Evolutionary conservation across 1,140 invertebrate genomes (phyloP).

Genomic region (Lasioglossum baleicum): DNA sequence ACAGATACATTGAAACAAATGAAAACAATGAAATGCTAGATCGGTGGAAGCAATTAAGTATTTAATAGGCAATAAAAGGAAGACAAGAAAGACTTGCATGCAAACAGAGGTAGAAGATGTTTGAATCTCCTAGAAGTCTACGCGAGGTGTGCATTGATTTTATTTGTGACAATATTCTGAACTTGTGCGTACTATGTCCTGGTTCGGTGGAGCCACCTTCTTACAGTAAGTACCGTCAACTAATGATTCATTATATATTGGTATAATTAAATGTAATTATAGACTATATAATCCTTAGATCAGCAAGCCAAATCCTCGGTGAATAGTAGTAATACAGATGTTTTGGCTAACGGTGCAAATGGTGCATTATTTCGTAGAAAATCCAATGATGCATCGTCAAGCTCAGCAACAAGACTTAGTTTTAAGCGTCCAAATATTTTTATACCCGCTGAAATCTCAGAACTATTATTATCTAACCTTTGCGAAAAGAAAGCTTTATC

Average conservation of each 20-base stretch:
- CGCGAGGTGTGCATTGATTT: conserved; percentile 86
- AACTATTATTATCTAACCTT: conserved; percentile 83
- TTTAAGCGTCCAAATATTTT: conserved; percentile 85
- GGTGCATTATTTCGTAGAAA: conserved; percentile 52
- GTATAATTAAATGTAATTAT: not conserved
- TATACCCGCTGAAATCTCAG: conserved; percentile 85
- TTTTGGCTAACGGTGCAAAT: conserved; percentile 31
- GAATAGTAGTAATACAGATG: conserved; percentile 52
- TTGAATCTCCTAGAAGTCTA: conserved; percentile 83
- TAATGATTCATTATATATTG: not conserved
- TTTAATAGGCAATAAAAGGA: not conserved
- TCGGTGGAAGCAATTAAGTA: not conserved
- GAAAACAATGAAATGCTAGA: conserved; percentile 24
- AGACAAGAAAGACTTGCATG: conserved; percentile 28
- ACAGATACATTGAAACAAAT: conserved; percentile 25
- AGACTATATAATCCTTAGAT: conserved; percentile 50
- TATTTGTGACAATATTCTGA: conserved; percentile 85
- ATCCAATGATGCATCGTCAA: conserved; percentile 63
- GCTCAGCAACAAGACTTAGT: conserved; percentile 76
- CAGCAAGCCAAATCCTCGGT: conserved; percentile 48
- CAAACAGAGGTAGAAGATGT: conserved; percentile 79
- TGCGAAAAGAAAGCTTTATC: conserved; percentile 84
- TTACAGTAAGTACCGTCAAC: conserved; percentile 49
- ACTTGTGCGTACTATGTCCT: conserved; percentile 77
- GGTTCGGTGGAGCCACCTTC: conserved; percentile 32